Percentiles rank a stretch among this genome's conserved stretches.
These are phyloP conservation scores for Machimus atricapillus DNA, from an alignment of 2,888 invertebrate species.

Conservation along the genomic window DNA sequence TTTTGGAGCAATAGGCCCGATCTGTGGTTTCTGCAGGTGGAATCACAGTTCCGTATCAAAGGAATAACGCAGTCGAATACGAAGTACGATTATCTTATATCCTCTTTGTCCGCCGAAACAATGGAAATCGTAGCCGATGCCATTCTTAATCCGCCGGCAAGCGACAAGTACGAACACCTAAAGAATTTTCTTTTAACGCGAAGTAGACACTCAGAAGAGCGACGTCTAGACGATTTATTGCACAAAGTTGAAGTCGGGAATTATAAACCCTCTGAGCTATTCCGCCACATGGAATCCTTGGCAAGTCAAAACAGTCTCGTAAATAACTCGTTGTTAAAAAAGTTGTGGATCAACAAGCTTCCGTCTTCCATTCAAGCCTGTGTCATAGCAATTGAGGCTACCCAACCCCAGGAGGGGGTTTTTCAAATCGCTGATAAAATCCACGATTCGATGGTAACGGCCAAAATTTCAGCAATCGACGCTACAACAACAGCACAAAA, in stretches of 20 bases:
- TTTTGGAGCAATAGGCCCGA: slow-evolving; percentile 36
- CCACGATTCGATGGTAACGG: too few relatives aligned
- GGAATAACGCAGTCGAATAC: background rate
- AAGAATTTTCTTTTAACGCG: background rate
- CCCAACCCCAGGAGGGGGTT: too few relatives aligned
- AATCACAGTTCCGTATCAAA: slow-evolving; percentile 31
- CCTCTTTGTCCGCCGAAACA: too few relatives aligned
- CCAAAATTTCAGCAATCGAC: too few relatives aligned
- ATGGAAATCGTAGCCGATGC: too few relatives aligned
- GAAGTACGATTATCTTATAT: slow-evolving; percentile 12
- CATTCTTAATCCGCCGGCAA: background rate
- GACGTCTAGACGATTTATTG: background rate
- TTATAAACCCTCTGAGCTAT: background rate
- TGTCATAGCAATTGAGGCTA: too few relatives aligned
- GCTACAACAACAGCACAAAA: too few relatives aligned
- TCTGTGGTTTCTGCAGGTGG: slow-evolving; percentile 24
- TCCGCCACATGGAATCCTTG: background rate
- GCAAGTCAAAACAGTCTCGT: background rate
- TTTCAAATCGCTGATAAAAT: too few relatives aligned
- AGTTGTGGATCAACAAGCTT: slow-evolving; percentile 6
- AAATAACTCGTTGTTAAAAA: background rate
- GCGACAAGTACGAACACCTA: slow-evolving; percentile 21
- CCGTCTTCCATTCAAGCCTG: background rate
- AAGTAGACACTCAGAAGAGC: slow-evolving; percentile 9
- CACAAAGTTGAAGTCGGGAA: background rate